A percentile compares a stretch with the other conserved stretches of the same genome.
Conservation (phyloP, 1,140 invertebrate genomes). For the Dreissena polymorpha region DNA sequence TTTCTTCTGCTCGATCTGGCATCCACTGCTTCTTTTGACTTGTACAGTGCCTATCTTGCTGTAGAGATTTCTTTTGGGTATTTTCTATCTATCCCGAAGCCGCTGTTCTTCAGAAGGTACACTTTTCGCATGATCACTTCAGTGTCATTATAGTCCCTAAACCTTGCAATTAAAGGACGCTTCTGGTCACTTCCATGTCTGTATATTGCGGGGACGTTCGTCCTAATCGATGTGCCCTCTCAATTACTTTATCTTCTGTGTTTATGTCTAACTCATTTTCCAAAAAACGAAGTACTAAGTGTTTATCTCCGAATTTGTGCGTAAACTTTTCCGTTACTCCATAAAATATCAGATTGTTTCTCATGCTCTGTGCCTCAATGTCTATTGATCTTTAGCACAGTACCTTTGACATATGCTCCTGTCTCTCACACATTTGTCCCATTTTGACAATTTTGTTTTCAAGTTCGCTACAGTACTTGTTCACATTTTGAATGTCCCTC, state of each 20-base stretch:
- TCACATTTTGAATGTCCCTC: constrained; percentile 12
- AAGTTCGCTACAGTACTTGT: background rate
- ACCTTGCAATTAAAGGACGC: constrained; percentile 10
- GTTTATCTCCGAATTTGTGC: background rate
- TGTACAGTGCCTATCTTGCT: constrained; percentile 23
- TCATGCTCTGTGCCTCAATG: constrained; percentile 17
- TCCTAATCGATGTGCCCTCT: constrained; percentile 20
- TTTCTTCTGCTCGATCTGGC: constrained; percentile 2
- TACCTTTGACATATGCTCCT: background rate
- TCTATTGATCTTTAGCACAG: constrained; percentile 24
- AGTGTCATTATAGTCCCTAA: constrained; percentile 28
- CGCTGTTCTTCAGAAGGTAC: constrained; percentile 1
- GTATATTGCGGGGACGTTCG: background rate
- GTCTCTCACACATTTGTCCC: background rate
- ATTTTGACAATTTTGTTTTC: background rate
- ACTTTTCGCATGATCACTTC: constrained; percentile 1
- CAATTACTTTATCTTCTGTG: background rate
- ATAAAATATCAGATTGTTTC: constrained; percentile 37
- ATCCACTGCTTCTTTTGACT: background rate
- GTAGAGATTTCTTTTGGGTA: constrained; percentile 3
- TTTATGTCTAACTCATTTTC: constrained; percentile 14
- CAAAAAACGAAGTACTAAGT: constrained; percentile 6
- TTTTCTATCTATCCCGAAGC: constrained; percentile 9
- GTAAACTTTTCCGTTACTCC: constrained; percentile 1
- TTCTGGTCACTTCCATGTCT: background rate